These are phyloP conservation scores for Drosophila pseudoananassae DNA, from an alignment of 1,140 invertebrate genomes.

Conservation along the genomic window DNA sequence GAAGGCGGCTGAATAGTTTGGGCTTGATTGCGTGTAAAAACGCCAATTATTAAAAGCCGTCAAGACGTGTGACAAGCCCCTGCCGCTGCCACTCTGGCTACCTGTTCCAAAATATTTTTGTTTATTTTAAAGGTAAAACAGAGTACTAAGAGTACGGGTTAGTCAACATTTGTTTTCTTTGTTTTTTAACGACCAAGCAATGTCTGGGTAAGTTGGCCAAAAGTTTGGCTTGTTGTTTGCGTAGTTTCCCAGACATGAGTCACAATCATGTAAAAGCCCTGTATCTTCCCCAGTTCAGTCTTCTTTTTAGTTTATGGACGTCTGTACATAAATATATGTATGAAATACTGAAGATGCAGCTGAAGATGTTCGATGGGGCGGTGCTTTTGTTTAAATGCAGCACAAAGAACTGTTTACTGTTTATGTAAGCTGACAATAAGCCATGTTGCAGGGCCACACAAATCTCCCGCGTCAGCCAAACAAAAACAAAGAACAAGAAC, in stretches of 20 bases:
- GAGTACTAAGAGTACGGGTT: not conserved
- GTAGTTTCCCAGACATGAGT: constrained; percentile 38
- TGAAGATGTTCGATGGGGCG: constrained; percentile 18
- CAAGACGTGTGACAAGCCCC: constrained; percentile 20
- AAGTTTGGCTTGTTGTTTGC: constrained; percentile 1
- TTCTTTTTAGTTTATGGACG: not conserved
- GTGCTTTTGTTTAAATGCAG: constrained; percentile 47
- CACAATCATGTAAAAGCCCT: constrained; percentile 20
- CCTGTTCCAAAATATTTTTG: constrained; percentile 25
- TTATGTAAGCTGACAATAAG: constrained; percentile 50
- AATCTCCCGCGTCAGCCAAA: constrained; percentile 37
- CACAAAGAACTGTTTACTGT: constrained; percentile 41
- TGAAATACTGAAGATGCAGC: constrained; percentile 2
- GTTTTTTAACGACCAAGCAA: constrained; percentile 20
- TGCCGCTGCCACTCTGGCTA: constrained; percentile 31
- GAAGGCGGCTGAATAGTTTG: constrained; percentile 12
- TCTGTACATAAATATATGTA: not conserved
- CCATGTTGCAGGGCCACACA: constrained; percentile 47
- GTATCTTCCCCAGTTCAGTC: constrained; percentile 6
- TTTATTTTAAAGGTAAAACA: constrained; percentile 33
- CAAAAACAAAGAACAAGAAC: constrained; percentile 26
- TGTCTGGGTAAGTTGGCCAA: not conserved
- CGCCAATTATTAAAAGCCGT: constrained; percentile 11
- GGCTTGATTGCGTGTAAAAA: constrained; percentile 23
- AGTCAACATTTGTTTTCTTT: constrained; percentile 58